Base-by-base conservation (phyloP, 2,797 vertebrate species). In the Smutsia gigantea region DNA sequence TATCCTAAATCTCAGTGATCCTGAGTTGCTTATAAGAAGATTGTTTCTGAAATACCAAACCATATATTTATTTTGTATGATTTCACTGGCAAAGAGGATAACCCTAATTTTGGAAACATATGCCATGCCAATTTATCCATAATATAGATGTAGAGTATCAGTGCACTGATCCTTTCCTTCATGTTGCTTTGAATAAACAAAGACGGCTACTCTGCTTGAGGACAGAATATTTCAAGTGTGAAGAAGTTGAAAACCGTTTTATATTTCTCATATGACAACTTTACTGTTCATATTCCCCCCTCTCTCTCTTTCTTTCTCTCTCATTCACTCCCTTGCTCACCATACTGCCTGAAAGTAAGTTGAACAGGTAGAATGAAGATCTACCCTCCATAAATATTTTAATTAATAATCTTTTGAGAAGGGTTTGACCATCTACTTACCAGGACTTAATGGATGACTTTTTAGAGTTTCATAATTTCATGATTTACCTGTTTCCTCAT, bases 21-120 rank as follows among this genome's bases (percentile, higher is more conserved):
- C 42, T 82, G 13, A 79, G 53, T 68, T 68, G 71, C 55, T 93
- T 53, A 88, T 66, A 92, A 55, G 18, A 87, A 69, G 34, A 74
- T 84, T 95, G 95, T 96, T 66, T 88, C 55, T 29, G 82, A 96
- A 96, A 93, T 77, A 93, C n/a, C 86, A 95, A 93, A 61, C 34
- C 19, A 37, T 69, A 53, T 94, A 93, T 94, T 95, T 87, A 66
- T 25, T 64, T 88, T 74, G 25, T 51, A 71, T 90, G 86, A 93
- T 93, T 96, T 95, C 49, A 89, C 21, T 39, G 29, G 31, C 74
- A 84, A 85, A 92, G 46, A 93, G 66, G 68, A 87, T 83, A 93
- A 34, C 69, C 46, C 31, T 90, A 95, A 63, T 68, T 79, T 94
- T 91, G 51, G n/a, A 74, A 96, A 93, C 25, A 79, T 87, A 51